Base-by-base conservation (phyloP, 1,140 invertebrate species). In the Mesaphorura yosii region DNA sequence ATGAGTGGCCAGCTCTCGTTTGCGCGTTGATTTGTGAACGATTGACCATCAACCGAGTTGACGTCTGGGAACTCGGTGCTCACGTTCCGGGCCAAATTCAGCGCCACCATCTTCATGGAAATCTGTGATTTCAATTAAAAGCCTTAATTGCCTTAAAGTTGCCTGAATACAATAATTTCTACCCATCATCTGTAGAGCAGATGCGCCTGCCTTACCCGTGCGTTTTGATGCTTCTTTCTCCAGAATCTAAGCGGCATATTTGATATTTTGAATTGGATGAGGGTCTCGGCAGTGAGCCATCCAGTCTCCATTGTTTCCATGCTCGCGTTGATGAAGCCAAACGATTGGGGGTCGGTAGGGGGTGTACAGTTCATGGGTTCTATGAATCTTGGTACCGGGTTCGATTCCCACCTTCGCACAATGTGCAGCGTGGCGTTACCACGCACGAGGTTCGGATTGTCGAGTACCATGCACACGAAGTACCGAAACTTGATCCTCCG, bases 191-290 rank as follows among this genome's bases (percentile, higher is more conserved):
- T n/a, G n/a, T n/a, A n/a, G 27, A 39, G 19, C 2, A 25, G 31
- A 48, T 7, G 20, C 19, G 4, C 12, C 20, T 28, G 14, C 29
- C 48, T 51, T 48, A 63, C 61, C 12, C 51, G 25, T 15, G 34
- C 17, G 25, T 53, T 55, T n/a, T 47, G 52, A 29, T 56, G 80
- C 59, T 79, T 81, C 63, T 81, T 78, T 64, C 88, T 88, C 78
- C 79, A 83, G 52, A 92, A 76, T 53, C 80, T 80, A 53, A 94
- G 79, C 1, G 90, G 84, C 65, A 83, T 83, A 62, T 84, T 82
- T 63, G 81, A 82, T 64, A 93, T 74, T 68, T 90, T 88, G 41
- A 95, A 78, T 68, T 94, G 88, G 42, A 94, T 76, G 45, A 88
- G 74, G 27, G 82, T 83, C 68, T 93, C 87, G 52, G 80, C 76